A percentile compares a stretch with the other conserved stretches of the same genome.
These are phyloP conservation scores for Anabacerthia variegaticeps DNA, from an alignment of 2,797 vertebrate species.

Conservation along the genomic window DNA sequence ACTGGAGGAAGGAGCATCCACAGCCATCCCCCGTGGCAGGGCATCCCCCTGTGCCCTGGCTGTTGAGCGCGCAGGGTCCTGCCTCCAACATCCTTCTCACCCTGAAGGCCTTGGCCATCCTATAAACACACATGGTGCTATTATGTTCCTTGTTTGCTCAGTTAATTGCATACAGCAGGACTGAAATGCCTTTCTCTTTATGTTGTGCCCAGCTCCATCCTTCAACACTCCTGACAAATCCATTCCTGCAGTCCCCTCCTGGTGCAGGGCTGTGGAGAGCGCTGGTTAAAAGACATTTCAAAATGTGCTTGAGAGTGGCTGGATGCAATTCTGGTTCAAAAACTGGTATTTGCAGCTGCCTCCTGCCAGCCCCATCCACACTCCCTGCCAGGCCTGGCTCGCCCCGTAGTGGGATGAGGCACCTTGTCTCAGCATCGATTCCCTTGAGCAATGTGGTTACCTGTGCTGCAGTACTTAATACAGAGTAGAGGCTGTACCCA, in stretches of 20 bases:
- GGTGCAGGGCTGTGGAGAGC: neutral
- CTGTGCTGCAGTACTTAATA: neutral
- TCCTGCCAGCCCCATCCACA: neutral
- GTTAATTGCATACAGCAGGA: constrained; percentile 5
- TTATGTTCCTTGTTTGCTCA: constrained; percentile 49
- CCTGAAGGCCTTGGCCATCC: constrained; percentile 30
- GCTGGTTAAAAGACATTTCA: neutral
- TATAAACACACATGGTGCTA: constrained; percentile 70
- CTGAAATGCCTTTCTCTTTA: neutral
- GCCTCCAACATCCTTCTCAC: neutral
- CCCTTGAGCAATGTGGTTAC: neutral
- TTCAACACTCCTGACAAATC: neutral
- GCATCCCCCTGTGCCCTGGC: neutral
- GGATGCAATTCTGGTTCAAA: neutral
- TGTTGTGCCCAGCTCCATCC: constrained; percentile 4
- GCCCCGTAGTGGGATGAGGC: neutral
- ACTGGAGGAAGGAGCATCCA: neutral
- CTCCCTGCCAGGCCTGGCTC: neutral
- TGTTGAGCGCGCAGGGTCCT: neutral
- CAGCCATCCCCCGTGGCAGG: neutral
- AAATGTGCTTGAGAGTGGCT: neutral
- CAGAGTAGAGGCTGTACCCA: neutral
- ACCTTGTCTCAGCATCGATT: rapidly evolving
- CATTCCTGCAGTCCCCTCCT: neutral
- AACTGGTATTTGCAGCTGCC: neutral